Conservation (phyloP, 2,888 invertebrate species). For the Drosophila differens region DNA sequence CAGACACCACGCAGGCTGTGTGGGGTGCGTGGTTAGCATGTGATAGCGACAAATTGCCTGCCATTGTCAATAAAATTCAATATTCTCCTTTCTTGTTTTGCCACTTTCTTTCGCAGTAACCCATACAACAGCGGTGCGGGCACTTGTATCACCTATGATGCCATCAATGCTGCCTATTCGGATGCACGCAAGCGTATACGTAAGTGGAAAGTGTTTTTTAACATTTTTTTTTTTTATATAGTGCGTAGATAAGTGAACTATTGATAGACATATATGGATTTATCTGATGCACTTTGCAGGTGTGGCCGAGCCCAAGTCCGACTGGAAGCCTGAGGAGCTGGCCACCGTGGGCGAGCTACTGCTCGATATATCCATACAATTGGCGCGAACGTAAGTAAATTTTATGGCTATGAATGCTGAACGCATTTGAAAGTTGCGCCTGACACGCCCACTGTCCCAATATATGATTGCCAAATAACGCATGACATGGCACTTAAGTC, state of each 20-base stretch:
- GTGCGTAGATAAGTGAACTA: slow-evolving; percentile 4
- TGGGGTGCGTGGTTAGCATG: slow-evolving; percentile 60
- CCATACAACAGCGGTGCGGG: slow-evolving; percentile 88
- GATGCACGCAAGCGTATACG: slow-evolving; percentile 94
- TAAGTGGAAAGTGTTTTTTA: slow-evolving; percentile 87
- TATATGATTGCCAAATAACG: slow-evolving; percentile 62
- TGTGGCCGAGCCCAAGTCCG: slow-evolving; percentile 91
- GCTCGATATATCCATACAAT: slow-evolving; percentile 92
- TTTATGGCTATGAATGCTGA: slow-evolving; percentile 40
- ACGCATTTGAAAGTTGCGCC: slow-evolving; percentile 68
- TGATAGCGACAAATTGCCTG: slow-evolving; percentile 70
- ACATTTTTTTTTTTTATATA: neutral
- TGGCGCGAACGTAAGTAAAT: slow-evolving; percentile 92
- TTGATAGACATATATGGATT: neutral
- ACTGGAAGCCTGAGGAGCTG: slow-evolving; percentile 93
- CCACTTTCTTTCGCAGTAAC: slow-evolving; percentile 64
- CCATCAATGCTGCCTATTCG: slow-evolving; percentile 94
- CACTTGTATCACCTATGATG: slow-evolving; percentile 95
- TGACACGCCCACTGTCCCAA: slow-evolving; percentile 61
- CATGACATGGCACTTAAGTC: slow-evolving; percentile 68
- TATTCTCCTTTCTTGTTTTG: slow-evolving; percentile 15
- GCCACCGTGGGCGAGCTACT: slow-evolving; percentile 94
- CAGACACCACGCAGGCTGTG: slow-evolving; percentile 58
- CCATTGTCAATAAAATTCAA: slow-evolving; percentile 55
- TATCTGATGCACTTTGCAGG: slow-evolving; percentile 86